Percentiles rank a stretch among this genome's conserved stretches.
Conservation (phyloP, 2,888 invertebrate genomes). For the Clusia tigrina region DNA sequence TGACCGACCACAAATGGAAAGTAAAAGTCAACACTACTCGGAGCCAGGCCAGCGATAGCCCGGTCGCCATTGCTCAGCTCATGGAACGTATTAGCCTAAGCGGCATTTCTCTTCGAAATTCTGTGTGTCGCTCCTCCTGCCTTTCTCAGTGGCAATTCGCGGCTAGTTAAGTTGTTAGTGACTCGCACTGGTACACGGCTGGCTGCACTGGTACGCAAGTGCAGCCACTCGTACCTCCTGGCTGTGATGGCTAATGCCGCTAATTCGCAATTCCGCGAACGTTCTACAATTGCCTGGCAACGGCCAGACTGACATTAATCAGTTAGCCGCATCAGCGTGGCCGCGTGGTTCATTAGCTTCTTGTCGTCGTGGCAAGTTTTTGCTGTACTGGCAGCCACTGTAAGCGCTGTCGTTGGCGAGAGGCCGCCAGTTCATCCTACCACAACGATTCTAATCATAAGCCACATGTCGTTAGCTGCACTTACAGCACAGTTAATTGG, state of each 20-base stretch:
- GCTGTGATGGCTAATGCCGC: slow-evolving; percentile 6
- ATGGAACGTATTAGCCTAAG: neutral
- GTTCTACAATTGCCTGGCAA: slow-evolving; percentile 8
- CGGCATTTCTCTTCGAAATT: neutral
- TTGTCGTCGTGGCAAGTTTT: slow-evolving; percentile 41
- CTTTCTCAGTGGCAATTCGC: slow-evolving; percentile 7
- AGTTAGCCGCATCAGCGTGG: slow-evolving; percentile 50
- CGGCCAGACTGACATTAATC: slow-evolving; percentile 42
- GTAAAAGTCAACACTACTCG: slow-evolving; percentile 29
- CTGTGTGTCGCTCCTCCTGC: neutral
- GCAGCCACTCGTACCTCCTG: neutral
- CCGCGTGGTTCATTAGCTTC: slow-evolving; percentile 56
- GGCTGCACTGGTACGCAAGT: neutral
- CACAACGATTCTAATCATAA: slow-evolving; percentile 52
- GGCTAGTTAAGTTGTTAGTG: slow-evolving; percentile 11
- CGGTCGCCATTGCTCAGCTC: slow-evolving; percentile 14
- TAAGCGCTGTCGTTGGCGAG: slow-evolving; percentile 17
- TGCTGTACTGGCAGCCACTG: slow-evolving; percentile 27
- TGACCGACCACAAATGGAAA: slow-evolving; percentile 29
- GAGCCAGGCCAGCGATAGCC: neutral
- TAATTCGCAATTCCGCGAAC: slow-evolving; percentile 26
- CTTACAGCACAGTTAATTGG: slow-evolving; percentile 21
- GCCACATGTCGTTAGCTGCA: slow-evolving; percentile 39
- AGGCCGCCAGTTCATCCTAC: slow-evolving; percentile 41
- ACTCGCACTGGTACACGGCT: neutral